Conservation (phyloP, 2,113 vertebrate species). For the Pseudorectes ferrugineus region DNA sequence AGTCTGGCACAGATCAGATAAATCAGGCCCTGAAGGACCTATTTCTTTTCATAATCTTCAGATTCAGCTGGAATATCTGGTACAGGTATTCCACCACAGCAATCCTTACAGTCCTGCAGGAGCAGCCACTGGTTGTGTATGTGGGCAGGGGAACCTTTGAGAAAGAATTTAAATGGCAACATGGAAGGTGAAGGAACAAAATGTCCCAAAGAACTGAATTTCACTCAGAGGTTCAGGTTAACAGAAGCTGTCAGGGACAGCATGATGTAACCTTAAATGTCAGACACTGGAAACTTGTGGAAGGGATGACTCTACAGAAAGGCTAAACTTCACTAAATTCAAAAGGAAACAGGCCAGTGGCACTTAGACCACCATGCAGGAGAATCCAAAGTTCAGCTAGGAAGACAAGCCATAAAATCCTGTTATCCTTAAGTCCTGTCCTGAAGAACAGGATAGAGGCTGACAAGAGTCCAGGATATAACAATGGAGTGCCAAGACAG, state of each 20-base stretch:
- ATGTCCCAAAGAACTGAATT: not conserved
- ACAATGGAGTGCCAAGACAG: not conserved
- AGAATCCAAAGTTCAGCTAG: not conserved
- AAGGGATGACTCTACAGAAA: not conserved
- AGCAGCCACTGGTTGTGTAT: not conserved
- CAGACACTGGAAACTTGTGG: not conserved
- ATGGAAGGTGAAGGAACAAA: not conserved
- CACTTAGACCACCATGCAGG: not conserved
- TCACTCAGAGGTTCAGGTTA: not conserved
- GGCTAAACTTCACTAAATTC: not conserved
- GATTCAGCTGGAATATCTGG: not conserved
- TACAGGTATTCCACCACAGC: not conserved
- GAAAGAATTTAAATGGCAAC: not conserved
- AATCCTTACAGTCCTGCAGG: not conserved
- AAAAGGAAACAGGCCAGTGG: not conserved
- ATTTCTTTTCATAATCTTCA: not conserved
- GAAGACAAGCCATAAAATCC: not conserved
- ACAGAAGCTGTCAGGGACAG: not conserved
- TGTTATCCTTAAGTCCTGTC: not conserved
- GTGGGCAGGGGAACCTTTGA: not conserved
- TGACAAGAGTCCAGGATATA: not conserved
- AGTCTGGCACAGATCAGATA: not conserved
- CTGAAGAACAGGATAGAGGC: not conserved
- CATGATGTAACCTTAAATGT: not conserved
- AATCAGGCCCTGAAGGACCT: not conserved